Conservation (phyloP, 2,113 vertebrate genomes). For the Sorex araneus region DNA sequence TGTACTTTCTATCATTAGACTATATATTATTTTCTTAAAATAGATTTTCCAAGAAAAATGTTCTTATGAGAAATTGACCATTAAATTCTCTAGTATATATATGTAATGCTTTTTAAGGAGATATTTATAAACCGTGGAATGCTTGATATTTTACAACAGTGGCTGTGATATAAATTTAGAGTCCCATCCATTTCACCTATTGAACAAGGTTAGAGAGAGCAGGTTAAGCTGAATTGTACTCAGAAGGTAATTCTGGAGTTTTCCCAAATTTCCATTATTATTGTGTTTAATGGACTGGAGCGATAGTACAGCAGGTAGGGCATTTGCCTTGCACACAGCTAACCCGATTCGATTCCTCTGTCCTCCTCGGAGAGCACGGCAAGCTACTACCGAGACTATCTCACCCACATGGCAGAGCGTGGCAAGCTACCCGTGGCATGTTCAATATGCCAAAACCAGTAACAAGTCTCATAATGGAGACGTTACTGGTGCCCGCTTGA, state of each 20-base stretch:
- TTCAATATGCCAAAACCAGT: no score
- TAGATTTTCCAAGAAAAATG: neutral
- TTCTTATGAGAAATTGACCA: neutral
- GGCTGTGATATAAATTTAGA: neutral
- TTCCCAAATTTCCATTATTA: neutral
- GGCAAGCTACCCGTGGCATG: no score
- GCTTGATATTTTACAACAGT: neutral
- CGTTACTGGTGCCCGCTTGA: no score
- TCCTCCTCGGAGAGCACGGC: no score
- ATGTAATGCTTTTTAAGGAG: neutral
- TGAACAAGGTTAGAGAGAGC: neutral
- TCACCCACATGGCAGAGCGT: no score
- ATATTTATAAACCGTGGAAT: neutral
- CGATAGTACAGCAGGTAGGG: no score
- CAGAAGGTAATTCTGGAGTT: neutral
- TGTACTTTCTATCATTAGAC: neutral
- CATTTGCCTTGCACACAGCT: no score
- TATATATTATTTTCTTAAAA: neutral
- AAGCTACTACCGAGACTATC: no score
- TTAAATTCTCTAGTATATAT: neutral
- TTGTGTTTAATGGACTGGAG: slow-evolving; percentile 42
- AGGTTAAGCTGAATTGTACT: neutral
- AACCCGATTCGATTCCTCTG: no score
- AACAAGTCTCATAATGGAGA: no score
- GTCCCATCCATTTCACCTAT: neutral